Evolutionary conservation across 2,888 invertebrate species (phyloP).

Genomic region (Limnephilus auricula): DNA sequence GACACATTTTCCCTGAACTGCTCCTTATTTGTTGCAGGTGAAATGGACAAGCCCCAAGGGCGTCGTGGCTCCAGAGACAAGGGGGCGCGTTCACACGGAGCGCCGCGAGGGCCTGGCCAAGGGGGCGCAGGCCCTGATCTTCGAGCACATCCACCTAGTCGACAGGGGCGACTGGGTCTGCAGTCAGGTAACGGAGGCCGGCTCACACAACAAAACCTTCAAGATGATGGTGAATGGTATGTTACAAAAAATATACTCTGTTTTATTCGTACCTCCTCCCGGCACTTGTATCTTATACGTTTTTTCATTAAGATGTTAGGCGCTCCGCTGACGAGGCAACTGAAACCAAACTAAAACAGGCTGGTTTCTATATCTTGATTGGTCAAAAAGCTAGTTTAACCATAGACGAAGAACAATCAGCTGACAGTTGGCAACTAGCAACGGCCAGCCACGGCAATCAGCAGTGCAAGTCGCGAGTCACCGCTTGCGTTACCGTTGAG

Average conservation of each 20-base stretch:
- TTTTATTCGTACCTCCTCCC: neutral
- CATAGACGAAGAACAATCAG: too few relatives aligned
- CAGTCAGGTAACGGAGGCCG: slow-evolving; percentile 68
- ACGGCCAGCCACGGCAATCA: too few relatives aligned
- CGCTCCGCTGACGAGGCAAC: too few relatives aligned
- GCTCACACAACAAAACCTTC: slow-evolving; percentile 70
- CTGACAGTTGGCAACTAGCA: too few relatives aligned
- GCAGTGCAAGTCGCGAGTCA: too few relatives aligned
- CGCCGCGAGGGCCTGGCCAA: slow-evolving; percentile 41
- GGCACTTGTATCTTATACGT: neutral
- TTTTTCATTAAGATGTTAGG: too few relatives aligned
- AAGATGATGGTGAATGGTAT: slow-evolving; percentile 73
- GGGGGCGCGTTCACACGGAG: slow-evolving; percentile 74
- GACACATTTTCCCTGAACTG: neutral
- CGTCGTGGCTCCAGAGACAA: slow-evolving; percentile 71
- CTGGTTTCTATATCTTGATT: too few relatives aligned
- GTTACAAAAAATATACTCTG: slow-evolving; percentile 63
- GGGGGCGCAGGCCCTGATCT: slow-evolving; percentile 74
- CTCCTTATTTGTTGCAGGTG: slow-evolving; percentile 54
- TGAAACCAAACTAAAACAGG: too few relatives aligned
- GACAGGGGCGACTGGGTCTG: slow-evolving; percentile 77
- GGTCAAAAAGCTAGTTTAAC: too few relatives aligned
- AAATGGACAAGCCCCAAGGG: slow-evolving; percentile 73
- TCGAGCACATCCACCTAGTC: slow-evolving; percentile 72
- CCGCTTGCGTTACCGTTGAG: too few relatives aligned